These are phyloP conservation scores for Eurois occulta DNA, from an alignment of 2,888 invertebrate species.

Conservation along the genomic window DNA sequence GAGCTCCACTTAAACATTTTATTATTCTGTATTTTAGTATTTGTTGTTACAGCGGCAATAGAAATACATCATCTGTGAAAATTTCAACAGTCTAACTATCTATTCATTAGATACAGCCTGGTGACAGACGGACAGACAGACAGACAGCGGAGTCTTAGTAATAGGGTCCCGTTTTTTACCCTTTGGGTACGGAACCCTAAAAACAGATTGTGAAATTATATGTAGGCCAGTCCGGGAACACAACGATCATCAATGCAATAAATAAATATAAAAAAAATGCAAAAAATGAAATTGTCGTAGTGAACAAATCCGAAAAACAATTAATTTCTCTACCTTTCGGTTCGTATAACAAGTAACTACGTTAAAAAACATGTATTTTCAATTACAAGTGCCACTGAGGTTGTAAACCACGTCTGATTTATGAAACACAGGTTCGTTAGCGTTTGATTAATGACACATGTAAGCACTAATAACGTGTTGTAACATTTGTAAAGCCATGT, in stretches of 20 bases:
- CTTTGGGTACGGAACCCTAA: no score
- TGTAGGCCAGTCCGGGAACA: background rate
- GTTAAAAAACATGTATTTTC: constrained; percentile 3
- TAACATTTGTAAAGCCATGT: constrained; percentile 24
- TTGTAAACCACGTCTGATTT: constrained; percentile 2
- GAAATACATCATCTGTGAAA: no score
- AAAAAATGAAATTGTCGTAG: background rate
- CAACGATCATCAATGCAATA: background rate
- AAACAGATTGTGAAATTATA: background rate
- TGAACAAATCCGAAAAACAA: background rate
- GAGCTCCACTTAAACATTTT: no score
- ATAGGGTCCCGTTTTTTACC: no score
- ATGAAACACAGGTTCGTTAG: constrained; percentile 8
- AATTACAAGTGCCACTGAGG: background rate
- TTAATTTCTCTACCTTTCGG: background rate
- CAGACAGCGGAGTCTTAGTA: no score
- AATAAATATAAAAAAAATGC: no score
- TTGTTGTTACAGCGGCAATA: no score
- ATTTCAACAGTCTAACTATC: no score
- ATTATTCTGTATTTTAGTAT: no score
- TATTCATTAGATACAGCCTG: no score
- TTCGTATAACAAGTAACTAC: background rate
- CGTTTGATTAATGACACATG: constrained; percentile 30
- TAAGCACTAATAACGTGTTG: constrained; percentile 15
- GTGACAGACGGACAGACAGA: no score